Percentiles rank a stretch among this genome's conserved stretches.
Evolutionary conservation across 2,797 vertebrate species (phyloP).

Genomic region (Pseudochromis fuscus): DNA sequence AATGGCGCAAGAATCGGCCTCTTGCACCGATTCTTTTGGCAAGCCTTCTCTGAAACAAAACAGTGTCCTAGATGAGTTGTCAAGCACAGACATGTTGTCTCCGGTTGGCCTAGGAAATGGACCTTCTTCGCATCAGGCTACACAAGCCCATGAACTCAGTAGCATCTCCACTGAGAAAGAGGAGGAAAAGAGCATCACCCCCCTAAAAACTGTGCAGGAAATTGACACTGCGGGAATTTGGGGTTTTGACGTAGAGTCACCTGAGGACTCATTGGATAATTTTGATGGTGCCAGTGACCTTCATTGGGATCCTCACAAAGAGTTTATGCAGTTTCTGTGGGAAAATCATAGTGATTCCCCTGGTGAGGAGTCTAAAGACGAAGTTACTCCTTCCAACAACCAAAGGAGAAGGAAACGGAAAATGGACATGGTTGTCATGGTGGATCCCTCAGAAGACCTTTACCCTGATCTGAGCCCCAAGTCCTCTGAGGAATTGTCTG

Average conservation of each 20-base stretch:
- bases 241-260: conserved; percentile 89
- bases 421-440: conserved; percentile 96
- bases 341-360: conserved; percentile 88
- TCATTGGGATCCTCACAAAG: conserved; percentile 93
- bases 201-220: conserved; percentile 91
- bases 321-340: conserved; percentile 95
- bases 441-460: conserved; percentile 92
- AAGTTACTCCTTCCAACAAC: conserved; percentile 61
- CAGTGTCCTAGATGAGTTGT: conserved; percentile 78
- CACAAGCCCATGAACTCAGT: conserved; percentile 86
- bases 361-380: conserved; percentile 82
- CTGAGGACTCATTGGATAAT: conserved; percentile 91
- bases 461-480: conserved; percentile 81
- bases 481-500: conserved; percentile 82
- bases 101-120: conserved; percentile 93
- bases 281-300: conserved; percentile 85
- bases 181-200: conserved; percentile 93
- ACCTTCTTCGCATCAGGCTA: conserved; percentile 91
- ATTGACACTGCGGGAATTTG: conserved; percentile 88
- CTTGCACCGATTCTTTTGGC: conserved; percentile 74
- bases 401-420: conserved; percentile 95
- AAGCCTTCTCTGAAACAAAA: conserved; percentile 72
- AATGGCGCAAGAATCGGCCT: conserved; percentile 84
- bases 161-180: conserved; percentile 86
- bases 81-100: conserved; percentile 78